phyloP scores from a whole-genome alignment of 2,888 invertebrate species.

The Torymus aiolomorphi region DNA sequence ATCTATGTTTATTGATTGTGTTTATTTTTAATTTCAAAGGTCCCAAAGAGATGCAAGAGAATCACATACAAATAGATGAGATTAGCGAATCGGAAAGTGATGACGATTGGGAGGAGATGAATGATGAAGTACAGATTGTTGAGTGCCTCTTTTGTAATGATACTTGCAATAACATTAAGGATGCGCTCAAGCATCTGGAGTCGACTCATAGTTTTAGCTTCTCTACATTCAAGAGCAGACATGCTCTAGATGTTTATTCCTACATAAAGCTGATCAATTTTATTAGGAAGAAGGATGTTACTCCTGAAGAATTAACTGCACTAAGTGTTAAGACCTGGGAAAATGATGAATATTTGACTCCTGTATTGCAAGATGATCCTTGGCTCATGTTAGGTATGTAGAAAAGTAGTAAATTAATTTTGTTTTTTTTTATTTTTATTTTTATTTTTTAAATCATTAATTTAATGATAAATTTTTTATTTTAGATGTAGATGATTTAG shows the following conservation, averaged over 20 bases:
- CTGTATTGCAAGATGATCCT: constrained; percentile 84
- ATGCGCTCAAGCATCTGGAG: constrained; percentile 83
- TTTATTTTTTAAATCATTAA: neutral
- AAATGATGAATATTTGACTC: constrained; percentile 86
- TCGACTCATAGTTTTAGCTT: constrained; percentile 82
- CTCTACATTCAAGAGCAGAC: constrained; percentile 80
- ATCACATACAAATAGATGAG: constrained; percentile 43
- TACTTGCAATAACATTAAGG: constrained; percentile 79
- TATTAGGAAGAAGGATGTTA: constrained; percentile 81
- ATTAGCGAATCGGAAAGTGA: constrained; percentile 65
- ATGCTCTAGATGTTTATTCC: constrained; percentile 88
- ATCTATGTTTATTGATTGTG: no score
- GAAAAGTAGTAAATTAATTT: neutral
- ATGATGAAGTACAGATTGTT: constrained; percentile 75
- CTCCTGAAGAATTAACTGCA: constrained; percentile 78
- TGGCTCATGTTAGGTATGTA: constrained; percentile 88
- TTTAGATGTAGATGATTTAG: constrained; percentile 68
- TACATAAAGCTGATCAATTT: constrained; percentile 90
- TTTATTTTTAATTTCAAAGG: constrained; percentile 18
- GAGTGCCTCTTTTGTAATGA: constrained; percentile 86
- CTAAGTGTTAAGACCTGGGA: constrained; percentile 81
- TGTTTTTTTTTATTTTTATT: neutral
- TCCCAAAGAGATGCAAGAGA: constrained; percentile 22
- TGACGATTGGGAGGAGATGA: constrained; percentile 79
- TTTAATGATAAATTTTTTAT: constrained; percentile 25